Percentiles rank a stretch among this genome's conserved stretches.
Evolutionary conservation across 1,140 invertebrate genomes (phyloP).

Genomic region (Drosophila virilis): DNA sequence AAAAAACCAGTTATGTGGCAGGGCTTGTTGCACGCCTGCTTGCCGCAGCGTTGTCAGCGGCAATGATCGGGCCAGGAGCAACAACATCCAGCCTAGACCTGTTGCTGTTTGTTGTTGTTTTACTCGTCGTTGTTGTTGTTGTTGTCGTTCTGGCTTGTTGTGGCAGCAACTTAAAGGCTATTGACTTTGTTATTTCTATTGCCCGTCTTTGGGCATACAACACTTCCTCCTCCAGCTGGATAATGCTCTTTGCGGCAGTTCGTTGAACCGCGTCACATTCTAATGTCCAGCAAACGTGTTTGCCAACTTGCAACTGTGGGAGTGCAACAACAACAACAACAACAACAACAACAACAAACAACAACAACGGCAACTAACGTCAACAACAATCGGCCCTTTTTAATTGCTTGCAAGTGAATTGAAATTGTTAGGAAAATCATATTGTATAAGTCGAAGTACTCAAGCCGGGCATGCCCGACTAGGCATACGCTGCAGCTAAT

Average conservation of each 20-base stretch:
- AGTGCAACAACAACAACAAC: conserved; percentile 3
- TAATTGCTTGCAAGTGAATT: conserved; percentile 52
- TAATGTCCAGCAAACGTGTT: conserved; percentile 77
- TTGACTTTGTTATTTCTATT: conserved; percentile 80
- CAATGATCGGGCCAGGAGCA: conserved; percentile 69
- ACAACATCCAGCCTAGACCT: conserved; percentile 64
- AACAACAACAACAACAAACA: conserved; percentile 14
- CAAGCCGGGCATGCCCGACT: too few relatives aligned
- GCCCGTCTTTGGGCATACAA: conserved; percentile 55
- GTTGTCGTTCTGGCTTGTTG: conserved; percentile 31
- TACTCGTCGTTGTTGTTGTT: conserved; percentile 31
- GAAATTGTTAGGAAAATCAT: conserved; percentile 50
- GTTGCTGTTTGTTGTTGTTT: conserved; percentile 51
- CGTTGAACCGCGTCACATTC: conserved; percentile 67
- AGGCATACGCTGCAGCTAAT: too few relatives aligned
- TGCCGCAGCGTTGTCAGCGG: conserved; percentile 50
- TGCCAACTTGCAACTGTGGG: conserved; percentile 60
- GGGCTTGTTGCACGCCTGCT: conserved; percentile 70
- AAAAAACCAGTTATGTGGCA: conserved; percentile 76
- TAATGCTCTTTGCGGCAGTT: conserved; percentile 48
- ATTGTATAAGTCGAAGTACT: too few relatives aligned
- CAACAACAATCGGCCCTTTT: conserved; percentile 26
- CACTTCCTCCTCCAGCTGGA: conserved; percentile 68
- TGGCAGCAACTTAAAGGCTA: conserved; percentile 58
- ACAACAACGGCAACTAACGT: conserved; percentile 11